Evolutionary conservation across 2,888 invertebrate species (phyloP), one percentile per base, ranked within the genome.

Genomic region (Agrilus cyanescens): DNA sequence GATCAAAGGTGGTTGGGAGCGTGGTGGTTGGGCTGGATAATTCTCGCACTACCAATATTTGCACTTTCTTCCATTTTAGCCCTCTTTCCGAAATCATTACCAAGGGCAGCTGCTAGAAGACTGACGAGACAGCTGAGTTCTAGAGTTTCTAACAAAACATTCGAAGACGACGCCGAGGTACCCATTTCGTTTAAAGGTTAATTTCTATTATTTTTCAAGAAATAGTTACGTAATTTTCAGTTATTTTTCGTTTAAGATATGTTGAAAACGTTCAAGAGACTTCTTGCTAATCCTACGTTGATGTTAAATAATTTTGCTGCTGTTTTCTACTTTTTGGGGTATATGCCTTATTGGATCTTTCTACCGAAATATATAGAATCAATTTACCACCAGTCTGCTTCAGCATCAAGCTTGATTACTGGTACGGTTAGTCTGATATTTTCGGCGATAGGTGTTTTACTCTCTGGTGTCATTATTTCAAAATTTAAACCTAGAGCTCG

Each of bases 301-400:
- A 76, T 85, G 71, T 78, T 76, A 57, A 82, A 85, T 57, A 83
- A 82, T 46, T 66, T 84, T 2, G 80, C 84, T 0, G 76, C 80
- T 13, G 77, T 84, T 10, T 82, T 82, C 55, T 85, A 83, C 54
- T 72, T 82, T 45, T 69, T 80, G 56, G 80, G 80, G 1, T 80
- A 78, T 57, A 77, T 78, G 67, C 84, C 85, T 0, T 83, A 82
- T 56, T 83, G 83, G 76, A 82, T 85, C 37, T 87, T 85, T 57
- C 74, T 85, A 61, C 85, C 87, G 0, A 87, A 87, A 60, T 85
- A 85, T 57, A 82, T 88, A 47, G 86, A 88, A 64, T 83, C 82
- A 1, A 84, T 85, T 62, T 88, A 84, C 62, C 73, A 78, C 43
- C 80, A 82, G 53, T 80, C 84, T 5, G 83, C 87, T 1, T 80